Percentiles rank a stretch among this genome's conserved stretches.
Evolutionary conservation across 2,113 vertebrate species (phyloP).

Genomic region (Malaclemys terrapin): DNA sequence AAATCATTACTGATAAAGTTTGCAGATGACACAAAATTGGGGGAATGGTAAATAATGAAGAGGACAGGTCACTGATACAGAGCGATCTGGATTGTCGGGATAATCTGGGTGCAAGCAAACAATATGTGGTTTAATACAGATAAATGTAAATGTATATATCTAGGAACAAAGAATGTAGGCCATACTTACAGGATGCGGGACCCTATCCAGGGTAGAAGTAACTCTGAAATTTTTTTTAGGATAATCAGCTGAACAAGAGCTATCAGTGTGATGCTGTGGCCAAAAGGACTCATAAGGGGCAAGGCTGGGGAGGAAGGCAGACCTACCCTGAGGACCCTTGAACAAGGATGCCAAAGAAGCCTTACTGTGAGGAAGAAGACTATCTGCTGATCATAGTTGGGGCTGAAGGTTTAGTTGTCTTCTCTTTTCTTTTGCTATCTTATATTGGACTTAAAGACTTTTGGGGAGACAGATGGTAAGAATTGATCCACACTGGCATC

Average conservation of each 20-base stretch:
- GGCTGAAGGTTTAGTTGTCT: background rate
- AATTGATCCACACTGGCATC: background rate
- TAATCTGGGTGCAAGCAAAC: background rate
- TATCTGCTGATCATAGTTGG: background rate
- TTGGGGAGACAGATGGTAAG: background rate
- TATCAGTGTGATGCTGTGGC: background rate
- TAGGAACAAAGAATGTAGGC: background rate
- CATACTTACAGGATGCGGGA: background rate
- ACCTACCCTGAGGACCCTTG: background rate
- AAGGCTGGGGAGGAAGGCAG: background rate
- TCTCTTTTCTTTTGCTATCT: background rate
- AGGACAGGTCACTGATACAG: background rate
- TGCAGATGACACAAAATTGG: background rate
- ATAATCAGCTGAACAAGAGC: background rate
- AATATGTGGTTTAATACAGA: background rate
- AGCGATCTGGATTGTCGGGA: background rate
- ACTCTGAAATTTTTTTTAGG: background rate
- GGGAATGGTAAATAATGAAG: background rate
- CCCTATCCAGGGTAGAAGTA: background rate
- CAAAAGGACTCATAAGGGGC: too few relatives aligned
- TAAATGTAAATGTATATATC: background rate
- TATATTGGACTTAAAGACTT: background rate
- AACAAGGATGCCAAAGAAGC: too few relatives aligned
- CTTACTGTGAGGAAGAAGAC: background rate
- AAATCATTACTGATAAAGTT: background rate